phyloP scores from a whole-genome alignment of 2,888 invertebrate species.

The Oxycera nigricornis region DNA sequence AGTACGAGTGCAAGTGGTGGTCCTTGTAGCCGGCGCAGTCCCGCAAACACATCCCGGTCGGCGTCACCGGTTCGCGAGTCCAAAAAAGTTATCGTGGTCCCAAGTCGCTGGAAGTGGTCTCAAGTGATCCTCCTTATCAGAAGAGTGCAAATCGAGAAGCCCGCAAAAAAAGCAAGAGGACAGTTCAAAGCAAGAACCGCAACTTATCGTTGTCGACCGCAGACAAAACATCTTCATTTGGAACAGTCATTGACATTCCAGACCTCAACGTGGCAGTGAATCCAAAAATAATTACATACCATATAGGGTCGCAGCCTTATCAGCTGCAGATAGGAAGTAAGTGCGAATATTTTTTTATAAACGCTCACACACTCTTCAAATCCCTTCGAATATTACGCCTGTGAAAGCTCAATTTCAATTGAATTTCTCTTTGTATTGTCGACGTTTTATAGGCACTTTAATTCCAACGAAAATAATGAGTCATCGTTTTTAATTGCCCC shows the following conservation, averaged over 20 bases:
- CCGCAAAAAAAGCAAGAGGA: neutral
- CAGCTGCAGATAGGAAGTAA: neutral
- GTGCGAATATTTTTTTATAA: conserved; percentile 10
- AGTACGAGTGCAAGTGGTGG: neutral
- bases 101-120: conserved; percentile 7
- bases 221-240: neutral
- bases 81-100: neutral
- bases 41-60: neutral
- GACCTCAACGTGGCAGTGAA: neutral
- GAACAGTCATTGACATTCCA: neutral
- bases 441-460: no score
- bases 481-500: conserved; percentile 27
- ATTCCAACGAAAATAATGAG: no score
- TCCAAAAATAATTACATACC: neutral
- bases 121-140: conserved; percentile 18
- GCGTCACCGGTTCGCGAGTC: neutral
- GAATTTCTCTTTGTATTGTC: no score
- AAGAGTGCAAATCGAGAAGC: neutral
- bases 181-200: neutral
- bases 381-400: neutral
- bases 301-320: neutral
- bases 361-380: neutral
- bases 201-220: neutral
- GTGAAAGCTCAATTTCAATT: no score
- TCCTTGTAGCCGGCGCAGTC: neutral